Evolutionary conservation across 1,140 invertebrate genomes (phyloP), one percentile per base, ranked within the genome.

Genomic region (Heliconius melpomene): DNA sequence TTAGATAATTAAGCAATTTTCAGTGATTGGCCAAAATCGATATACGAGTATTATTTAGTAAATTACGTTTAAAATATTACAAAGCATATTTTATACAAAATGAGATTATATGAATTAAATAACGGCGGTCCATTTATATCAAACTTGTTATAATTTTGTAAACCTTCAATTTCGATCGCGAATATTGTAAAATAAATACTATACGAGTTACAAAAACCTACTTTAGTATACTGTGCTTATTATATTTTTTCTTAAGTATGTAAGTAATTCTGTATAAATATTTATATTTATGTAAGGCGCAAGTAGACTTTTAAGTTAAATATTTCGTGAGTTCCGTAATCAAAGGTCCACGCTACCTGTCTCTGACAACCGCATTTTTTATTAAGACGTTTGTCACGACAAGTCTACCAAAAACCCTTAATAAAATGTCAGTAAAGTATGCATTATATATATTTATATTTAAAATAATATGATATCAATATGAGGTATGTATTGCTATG

Each of bases 1-100:
- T 66, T 26, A 66, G 11, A 66, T 66, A 66, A 66, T 66, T 29
- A 66, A 66, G 26, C 26, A 66, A 66, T 66, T 66, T 66, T 29
- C 3, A 66, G 11, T 66, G 60, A 66, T 66, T 66, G 23, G 23
- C 2, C 23, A 26, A 66, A 66, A 60, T 5, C 23, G 16, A 26
- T 66, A 66, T 66, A n/a, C n/a, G n/a, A n/a, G n/a, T n/a, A 29
- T 11, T 66, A 66, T 66, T 29, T 29, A 66, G 11, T 26, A 66
- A 66, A 66, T 66, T 66, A 66, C 54, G 60, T 26, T 66, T 29
- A 11, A 26, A 66, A 29, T 8, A 52, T 52, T 20, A 52, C 50
- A 52, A 52, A 52, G 6, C 18, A 52, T 52, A 46, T 46, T 46
- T 52, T 7, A 20, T 52, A 20, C 6, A 8, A 52, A 52, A 52